Percentiles rank a stretch among this genome's conserved stretches.
Conservation (phyloP, 2,888 invertebrate species). For the Tyria jacobaeae region DNA sequence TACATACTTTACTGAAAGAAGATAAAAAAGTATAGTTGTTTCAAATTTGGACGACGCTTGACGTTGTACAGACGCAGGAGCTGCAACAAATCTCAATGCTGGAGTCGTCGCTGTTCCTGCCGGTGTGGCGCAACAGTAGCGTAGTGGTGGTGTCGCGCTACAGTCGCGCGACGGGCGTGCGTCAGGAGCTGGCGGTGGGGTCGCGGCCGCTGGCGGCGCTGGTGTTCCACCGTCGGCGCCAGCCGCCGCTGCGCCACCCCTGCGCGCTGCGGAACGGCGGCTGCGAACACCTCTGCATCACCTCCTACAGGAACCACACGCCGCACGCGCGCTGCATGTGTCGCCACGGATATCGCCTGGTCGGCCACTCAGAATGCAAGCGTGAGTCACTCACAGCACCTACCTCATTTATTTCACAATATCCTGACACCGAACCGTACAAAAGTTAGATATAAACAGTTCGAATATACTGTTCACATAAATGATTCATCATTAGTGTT, state of each 20-base stretch:
- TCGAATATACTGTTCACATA: too few species aligned
- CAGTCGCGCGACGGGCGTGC: constrained; percentile 11
- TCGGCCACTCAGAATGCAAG: constrained; percentile 87
- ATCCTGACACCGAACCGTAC: too few species aligned
- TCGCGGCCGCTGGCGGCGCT: constrained; percentile 47
- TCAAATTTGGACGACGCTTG: too few species aligned
- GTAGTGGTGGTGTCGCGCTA: constrained; percentile 84
- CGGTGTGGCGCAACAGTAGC: constrained; percentile 89
- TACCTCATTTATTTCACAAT: background rate
- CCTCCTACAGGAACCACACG: constrained; percentile 79
- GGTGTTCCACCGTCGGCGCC: constrained; percentile 48
- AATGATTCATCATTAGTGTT: too few species aligned
- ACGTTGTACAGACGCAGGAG: constrained; percentile 85
- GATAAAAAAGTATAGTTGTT: too few species aligned
- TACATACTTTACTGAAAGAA: too few species aligned
- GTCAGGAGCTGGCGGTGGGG: constrained; percentile 59
- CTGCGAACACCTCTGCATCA: constrained; percentile 92
- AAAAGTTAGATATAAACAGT: too few species aligned
- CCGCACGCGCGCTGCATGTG: constrained; percentile 90
- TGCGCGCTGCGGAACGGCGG: constrained; percentile 89
- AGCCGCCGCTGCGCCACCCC: constrained; percentile 69
- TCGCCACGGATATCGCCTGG: constrained; percentile 89
- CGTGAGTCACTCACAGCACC: constrained; percentile 71
- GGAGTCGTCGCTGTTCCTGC: constrained; percentile 91
- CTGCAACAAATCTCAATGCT: constrained; percentile 91